Base-by-base conservation (phyloP, 1,140 invertebrate species). In the Musca vetustissima region DNA sequence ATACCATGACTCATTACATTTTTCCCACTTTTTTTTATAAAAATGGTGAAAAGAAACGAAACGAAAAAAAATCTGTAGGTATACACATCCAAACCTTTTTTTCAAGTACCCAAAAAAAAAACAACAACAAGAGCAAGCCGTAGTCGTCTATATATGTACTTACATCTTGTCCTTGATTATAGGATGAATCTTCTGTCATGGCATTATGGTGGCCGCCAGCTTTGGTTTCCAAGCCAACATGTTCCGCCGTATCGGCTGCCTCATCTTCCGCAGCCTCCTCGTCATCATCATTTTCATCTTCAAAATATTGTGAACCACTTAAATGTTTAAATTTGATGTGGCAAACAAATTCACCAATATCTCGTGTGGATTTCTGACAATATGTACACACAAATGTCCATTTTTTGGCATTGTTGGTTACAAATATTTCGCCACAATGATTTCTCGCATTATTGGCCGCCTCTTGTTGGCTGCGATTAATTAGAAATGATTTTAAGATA, bases 371-470 rank as follows among this genome's bases (percentile, higher is more conserved):
- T 32, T 61, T 61, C 22, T 61, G 57, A 17, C 57, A 61, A 19
- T 25, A 61, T 0, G 57, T 61, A 6, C 57, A 61, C 17, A 61
- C 28, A 21, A 61, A 61, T 13, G 57, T 61, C 57, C 57, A 61
- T 36, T 61, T 61, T 8, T 32, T n/a, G 7, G 57, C 57, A 61
- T 61, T 61, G 13, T 36, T 61, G 2, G 57, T 61, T 9, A 61
- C 57, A 61, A 61, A 61, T 61, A 61, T 61, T 21, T 61, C 57
- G 11, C 57, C 57, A n/a, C 57, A 61, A 11, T 36, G 55, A 15
- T 21, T 24, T 28, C 28, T 28, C 3, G 28, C 3, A 4, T 28
- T 8, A 28, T 28, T 28, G 28, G 17, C 36, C 48, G 13, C 11
- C 53, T 11, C 4, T 14, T 21, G 22, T 3, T 9, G 28, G 3